A percentile compares a stretch with the other conserved stretches of the same genome.
Conservation (phyloP, 2,113 vertebrate species). For the Brachionichthys hirsutus region DNA sequence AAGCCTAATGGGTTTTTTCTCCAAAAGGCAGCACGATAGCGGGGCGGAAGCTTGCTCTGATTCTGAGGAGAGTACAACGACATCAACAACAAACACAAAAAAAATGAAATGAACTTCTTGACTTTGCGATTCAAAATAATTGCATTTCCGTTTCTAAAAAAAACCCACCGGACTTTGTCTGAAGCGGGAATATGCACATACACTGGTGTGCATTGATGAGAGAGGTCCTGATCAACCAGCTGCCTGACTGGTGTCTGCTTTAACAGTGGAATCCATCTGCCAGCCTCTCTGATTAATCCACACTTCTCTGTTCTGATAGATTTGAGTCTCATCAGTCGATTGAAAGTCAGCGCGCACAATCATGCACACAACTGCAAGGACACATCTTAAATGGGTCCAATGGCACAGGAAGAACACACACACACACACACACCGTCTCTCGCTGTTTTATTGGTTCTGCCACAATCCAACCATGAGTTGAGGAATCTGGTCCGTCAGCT, state of each 20-base stretch:
- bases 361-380: constrained; percentile 4
- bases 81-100: too few relatives aligned
- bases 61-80: too few relatives aligned
- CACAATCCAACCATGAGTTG: constrained; percentile 56
- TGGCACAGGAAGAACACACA: constrained; percentile 19
- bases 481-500: constrained; percentile 64
- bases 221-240: constrained; percentile 24
- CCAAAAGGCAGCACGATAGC: constrained; percentile 56
- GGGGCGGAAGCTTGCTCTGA: not conserved
- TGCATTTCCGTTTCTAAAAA: constrained; percentile 10
- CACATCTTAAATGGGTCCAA: constrained; percentile 20
- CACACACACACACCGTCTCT: constrained; percentile 40
- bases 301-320: constrained; percentile 51
- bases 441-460: constrained; percentile 52
- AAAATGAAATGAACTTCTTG: too few relatives aligned
- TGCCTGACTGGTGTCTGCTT: constrained; percentile 23
- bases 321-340: constrained; percentile 58
- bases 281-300: constrained; percentile 58
- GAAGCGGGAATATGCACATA: constrained; percentile 2
- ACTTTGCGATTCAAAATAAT: too few relatives aligned
- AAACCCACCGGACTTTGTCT: constrained; percentile 7
- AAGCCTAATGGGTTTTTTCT: constrained; percentile 70
- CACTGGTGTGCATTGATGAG: constrained; percentile 40
- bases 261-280: constrained; percentile 43
- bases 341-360: constrained; percentile 24